phyloP scores from a whole-genome alignment of 1,140 invertebrate species.

The Phenacoccus solenopsis region DNA sequence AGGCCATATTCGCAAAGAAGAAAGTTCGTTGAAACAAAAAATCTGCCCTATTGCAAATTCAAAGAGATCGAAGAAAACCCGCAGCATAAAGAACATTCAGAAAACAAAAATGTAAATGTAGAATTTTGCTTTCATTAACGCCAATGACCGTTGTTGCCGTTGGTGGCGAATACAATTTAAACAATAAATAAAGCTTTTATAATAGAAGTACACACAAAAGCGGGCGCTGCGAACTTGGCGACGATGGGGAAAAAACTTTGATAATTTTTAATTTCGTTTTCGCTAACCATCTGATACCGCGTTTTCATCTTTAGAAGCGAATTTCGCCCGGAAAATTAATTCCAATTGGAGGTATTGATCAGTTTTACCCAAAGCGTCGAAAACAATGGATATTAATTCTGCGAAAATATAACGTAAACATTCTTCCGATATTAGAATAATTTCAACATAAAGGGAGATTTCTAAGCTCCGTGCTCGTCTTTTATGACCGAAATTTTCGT shows the following conservation, averaged over 20 bases:
- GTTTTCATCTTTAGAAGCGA: background rate
- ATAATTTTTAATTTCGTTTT: background rate
- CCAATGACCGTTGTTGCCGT: background rate
- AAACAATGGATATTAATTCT: background rate
- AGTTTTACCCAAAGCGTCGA: background rate
- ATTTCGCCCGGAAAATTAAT: background rate
- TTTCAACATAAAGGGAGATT: background rate
- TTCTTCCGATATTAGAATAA: background rate
- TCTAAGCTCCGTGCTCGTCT: background rate
- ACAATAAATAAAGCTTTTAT: background rate
- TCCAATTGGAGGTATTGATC: background rate
- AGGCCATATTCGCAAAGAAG: too few relatives aligned
- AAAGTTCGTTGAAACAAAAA: too few relatives aligned
- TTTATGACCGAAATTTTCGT: background rate
- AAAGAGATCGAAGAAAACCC: too few relatives aligned
- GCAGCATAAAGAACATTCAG: too few relatives aligned
- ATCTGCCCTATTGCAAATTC: too few relatives aligned
- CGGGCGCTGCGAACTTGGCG: background rate
- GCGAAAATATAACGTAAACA: background rate
- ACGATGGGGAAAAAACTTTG: background rate
- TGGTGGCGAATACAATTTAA: background rate
- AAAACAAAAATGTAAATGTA: too few relatives aligned
- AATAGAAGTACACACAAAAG: background rate
- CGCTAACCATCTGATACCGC: background rate
- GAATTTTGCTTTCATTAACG: background rate